phyloP scores from a whole-genome alignment of 2,113 vertebrate species.

The Nothocercus julius region DNA sequence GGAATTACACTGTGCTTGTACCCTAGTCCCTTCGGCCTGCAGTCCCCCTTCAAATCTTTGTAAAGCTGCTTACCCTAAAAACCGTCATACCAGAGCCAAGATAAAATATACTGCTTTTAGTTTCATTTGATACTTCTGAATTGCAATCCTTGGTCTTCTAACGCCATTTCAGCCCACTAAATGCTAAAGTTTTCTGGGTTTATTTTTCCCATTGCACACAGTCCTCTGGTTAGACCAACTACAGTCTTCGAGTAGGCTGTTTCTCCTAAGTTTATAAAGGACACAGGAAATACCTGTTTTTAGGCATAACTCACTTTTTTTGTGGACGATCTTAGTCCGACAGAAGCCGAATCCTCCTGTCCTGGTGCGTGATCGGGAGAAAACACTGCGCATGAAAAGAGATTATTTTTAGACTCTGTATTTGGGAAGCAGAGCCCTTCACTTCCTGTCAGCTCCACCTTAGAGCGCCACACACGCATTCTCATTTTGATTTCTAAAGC shows the following conservation, averaged over 20 bases:
- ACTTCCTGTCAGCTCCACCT: conserved; percentile 71
- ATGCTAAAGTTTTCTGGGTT: fast-evolving
- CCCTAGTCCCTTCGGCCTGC: neutral
- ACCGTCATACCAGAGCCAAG: neutral
- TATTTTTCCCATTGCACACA: fast-evolving
- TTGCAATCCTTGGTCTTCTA: neutral
- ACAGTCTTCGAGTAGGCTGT: neutral
- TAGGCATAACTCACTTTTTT: fast-evolving
- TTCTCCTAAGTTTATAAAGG: neutral
- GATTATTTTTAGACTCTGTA: conserved; percentile 58
- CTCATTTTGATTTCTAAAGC: neutral
- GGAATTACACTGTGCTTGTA: neutral
- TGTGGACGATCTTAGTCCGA: neutral
- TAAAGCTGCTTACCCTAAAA: conserved; percentile 53
- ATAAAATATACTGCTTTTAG: fast-evolving
- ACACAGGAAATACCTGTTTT: fast-evolving
- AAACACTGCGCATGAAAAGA: conserved; percentile 22
- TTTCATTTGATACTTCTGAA: neutral
- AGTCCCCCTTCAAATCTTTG: neutral
- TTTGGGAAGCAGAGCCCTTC: conserved; percentile 23
- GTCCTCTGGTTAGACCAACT: neutral
- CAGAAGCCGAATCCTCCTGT: neutral
- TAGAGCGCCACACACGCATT: neutral
- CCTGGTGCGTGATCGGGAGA: neutral
- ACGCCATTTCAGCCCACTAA: fast-evolving